phyloP scores from a whole-genome alignment of 2,888 invertebrate species.

The Lithosia quadra region DNA sequence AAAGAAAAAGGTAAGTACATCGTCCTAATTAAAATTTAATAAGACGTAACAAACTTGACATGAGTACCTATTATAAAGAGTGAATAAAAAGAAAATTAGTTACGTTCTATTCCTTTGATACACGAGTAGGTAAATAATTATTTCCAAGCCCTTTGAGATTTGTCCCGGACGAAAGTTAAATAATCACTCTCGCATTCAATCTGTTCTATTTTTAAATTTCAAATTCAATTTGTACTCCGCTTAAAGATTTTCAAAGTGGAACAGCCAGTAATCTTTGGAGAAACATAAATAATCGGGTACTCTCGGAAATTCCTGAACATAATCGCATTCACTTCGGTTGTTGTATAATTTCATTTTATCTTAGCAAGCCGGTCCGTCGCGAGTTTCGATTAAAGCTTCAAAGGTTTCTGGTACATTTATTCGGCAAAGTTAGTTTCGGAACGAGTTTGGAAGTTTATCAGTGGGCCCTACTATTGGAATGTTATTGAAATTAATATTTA shows the following conservation, averaged over 20 bases:
- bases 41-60: no score
- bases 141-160: neutral
- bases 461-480: slow-evolving; percentile 53
- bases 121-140: neutral
- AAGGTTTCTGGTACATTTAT: slow-evolving; percentile 81
- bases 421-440: slow-evolving; percentile 70
- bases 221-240: slow-evolving; percentile 7
- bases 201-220: slow-evolving; percentile 7
- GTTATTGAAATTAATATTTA: neutral
- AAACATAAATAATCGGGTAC: slow-evolving; percentile 43
- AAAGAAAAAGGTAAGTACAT: no score
- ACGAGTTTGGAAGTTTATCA: slow-evolving; percentile 69
- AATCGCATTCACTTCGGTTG: slow-evolving; percentile 60
- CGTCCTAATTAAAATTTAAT: no score
- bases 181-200: slow-evolving; percentile 7
- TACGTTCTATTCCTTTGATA: neutral
- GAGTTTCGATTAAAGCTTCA: slow-evolving; percentile 75
- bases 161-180: slow-evolving; percentile 3
- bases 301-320: slow-evolving; percentile 42
- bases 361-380: slow-evolving; percentile 54
- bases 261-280: slow-evolving; percentile 24
- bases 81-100: no score
- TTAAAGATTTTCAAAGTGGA: slow-evolving; percentile 19
- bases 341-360: slow-evolving; percentile 71
- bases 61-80: no score